phyloP scores from a whole-genome alignment of 2,113 vertebrate genomes.

The Heterochromis multidens region DNA sequence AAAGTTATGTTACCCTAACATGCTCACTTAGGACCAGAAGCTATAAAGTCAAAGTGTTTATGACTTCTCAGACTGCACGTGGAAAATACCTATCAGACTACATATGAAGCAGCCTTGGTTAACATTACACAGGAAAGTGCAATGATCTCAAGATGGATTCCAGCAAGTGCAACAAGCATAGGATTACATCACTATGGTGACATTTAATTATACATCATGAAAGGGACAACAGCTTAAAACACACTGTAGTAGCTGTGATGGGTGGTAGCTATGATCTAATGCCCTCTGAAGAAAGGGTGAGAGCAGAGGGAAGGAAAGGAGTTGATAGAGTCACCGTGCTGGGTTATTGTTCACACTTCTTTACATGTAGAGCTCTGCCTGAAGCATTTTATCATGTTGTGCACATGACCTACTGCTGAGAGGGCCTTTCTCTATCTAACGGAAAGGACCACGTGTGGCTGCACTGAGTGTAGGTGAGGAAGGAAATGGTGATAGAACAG shows the following conservation, averaged over 20 bases:
- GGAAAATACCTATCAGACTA: neutral
- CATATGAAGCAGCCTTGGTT: neutral
- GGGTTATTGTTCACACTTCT: slow-evolving; percentile 48
- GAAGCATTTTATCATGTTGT: slow-evolving; percentile 21
- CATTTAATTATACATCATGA: slow-evolving; percentile 3
- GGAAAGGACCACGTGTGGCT: slow-evolving; percentile 30
- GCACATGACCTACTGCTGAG: slow-evolving; percentile 31
- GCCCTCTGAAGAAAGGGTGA: slow-evolving; percentile 3
- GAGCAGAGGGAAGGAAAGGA: neutral
- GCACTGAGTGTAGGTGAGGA: slow-evolving; percentile 41
- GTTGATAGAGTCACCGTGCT: neutral
- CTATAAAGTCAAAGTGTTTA: neutral
- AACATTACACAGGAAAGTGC: neutral
- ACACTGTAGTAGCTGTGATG: slow-evolving; percentile 14
- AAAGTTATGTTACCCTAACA: too few species aligned
- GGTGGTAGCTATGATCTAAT: slow-evolving; percentile 8
- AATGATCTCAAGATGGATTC: neutral
- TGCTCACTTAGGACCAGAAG: too few species aligned
- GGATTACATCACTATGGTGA: neutral
- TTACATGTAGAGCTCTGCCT: neutral
- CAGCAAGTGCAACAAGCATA: neutral
- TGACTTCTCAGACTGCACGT: neutral
- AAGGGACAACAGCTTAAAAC: neutral
- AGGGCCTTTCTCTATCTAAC: slow-evolving; percentile 20
- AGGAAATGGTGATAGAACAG: slow-evolving; percentile 38